Evolutionary conservation across 2,888 invertebrate genomes (phyloP), one percentile per base, ranked within the genome.

Genomic region (Hesperia comma): DNA sequence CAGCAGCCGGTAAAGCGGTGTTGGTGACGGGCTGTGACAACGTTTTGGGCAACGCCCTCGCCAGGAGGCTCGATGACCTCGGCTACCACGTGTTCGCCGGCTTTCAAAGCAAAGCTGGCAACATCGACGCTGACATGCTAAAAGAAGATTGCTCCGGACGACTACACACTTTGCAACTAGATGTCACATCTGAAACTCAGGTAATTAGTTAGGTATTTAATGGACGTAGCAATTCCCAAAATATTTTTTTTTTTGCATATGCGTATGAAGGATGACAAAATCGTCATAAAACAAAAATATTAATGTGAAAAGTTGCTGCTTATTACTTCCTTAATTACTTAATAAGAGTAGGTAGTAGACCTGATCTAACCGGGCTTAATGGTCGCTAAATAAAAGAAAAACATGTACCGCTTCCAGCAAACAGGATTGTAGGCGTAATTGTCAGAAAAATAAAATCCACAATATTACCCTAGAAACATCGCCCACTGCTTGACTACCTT

Each of bases 41-140:
- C 57, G 94, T 95, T 46, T 93, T 96, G 64, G 96, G 96, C 62
- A 95, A 94, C 77, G 94, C 95, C 63, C 89, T 97, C 78, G 97
- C 97, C n/a, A 94, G 96, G 74, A 94, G 95, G 76, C 92, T 97
- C 64, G 97, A 97, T 78, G 96, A 96, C 80, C 92, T 96, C 82
- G 97, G 98, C 40, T 97, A 97, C 84, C 96, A 97, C 54, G 96
- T 97, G n/a, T 97, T 97, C 81, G 98, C 98, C 62, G 97, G 96
- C 70, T 97, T 97, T 84, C 94, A 94, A 75, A 94, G 91, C 77
- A 94, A 95, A 77, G 93, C 93, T 0, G 95, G 95, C 8, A 95
- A 94, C 69, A 94, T 95, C 67, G 94, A 95, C 72, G 96, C 96
- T 5, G 95, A 95, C 72, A 95, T 95, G 87, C 90, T 97, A 55